Evolutionary conservation across 2,113 vertebrate genomes (phyloP).

Genomic region (Casuarius casuarius): DNA sequence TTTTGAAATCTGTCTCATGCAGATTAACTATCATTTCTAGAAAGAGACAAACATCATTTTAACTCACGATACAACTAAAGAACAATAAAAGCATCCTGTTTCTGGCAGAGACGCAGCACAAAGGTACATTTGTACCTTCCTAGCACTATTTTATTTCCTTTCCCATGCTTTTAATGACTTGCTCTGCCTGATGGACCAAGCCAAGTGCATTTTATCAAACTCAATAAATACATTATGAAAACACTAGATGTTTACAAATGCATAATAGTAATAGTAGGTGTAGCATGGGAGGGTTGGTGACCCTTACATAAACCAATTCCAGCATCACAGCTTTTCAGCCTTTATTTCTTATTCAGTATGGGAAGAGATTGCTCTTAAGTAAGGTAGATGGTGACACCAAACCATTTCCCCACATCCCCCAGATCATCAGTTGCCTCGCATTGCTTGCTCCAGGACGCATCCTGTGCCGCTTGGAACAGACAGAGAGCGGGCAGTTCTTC

Average conservation of each 20-base stretch:
- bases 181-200: neutral
- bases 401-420: neutral
- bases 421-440: neutral
- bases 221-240: neutral
- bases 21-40: neutral
- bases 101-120: neutral
- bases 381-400: neutral
- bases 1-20: neutral
- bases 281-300: neutral
- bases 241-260: accelerated
- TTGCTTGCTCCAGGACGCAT: neutral
- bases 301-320: neutral
- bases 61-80: neutral
- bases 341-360: neutral
- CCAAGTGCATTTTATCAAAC: neutral
- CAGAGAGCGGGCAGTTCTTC: neutral
- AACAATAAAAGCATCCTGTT: neutral
- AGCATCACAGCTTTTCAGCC: neutral
- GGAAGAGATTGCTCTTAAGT: neutral
- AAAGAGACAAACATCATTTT: neutral
- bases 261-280: neutral
- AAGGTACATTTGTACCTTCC: neutral
- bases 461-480: neutral
- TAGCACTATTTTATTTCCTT: neutral
- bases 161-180: neutral